A percentile compares a stretch with the other conserved stretches of the same genome.
These are phyloP conservation scores for Drosophila merina DNA, from an alignment of 2,888 invertebrate species.

Conservation along the genomic window DNA sequence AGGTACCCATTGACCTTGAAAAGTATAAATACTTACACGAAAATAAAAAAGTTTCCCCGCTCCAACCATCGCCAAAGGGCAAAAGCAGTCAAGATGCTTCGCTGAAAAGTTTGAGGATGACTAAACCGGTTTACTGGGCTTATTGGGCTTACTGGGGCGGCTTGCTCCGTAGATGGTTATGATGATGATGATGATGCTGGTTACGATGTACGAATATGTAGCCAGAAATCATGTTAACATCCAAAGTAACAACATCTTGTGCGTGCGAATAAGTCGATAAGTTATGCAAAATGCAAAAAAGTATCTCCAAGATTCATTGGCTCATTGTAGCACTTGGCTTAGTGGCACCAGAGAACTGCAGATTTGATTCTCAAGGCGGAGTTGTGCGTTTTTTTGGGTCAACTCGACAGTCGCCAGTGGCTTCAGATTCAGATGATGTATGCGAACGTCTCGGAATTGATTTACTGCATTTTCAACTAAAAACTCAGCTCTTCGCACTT, in stretches of 20 bases:
- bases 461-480: slow-evolving; percentile 34
- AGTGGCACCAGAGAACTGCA: slow-evolving; percentile 3
- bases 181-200: slow-evolving; percentile 25
- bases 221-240: slow-evolving; percentile 63
- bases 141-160: not conserved
- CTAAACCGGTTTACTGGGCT: slow-evolving; percentile 55
- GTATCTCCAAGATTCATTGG: slow-evolving; percentile 58
- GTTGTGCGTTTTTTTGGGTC: slow-evolving; percentile 45
- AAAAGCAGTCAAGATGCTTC: slow-evolving; percentile 47
- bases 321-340: slow-evolving; percentile 16
- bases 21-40: slow-evolving; percentile 44
- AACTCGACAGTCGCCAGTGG: slow-evolving; percentile 33
- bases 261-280: slow-evolving; percentile 73
- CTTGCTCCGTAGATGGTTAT: slow-evolving; percentile 14
- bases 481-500: slow-evolving; percentile 9
- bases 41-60: slow-evolving; percentile 37
- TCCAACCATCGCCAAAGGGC: slow-evolving; percentile 52
- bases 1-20: slow-evolving; percentile 65
- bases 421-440: slow-evolving; percentile 39
- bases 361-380: slow-evolving; percentile 31
- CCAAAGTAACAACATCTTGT: slow-evolving; percentile 31
- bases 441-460: slow-evolving; percentile 30
- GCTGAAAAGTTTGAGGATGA: slow-evolving; percentile 36
- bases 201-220: slow-evolving; percentile 26
- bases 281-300: slow-evolving; percentile 59